phyloP scores from a whole-genome alignment of 2,888 invertebrate species.

The Pediacus dermestoides region DNA sequence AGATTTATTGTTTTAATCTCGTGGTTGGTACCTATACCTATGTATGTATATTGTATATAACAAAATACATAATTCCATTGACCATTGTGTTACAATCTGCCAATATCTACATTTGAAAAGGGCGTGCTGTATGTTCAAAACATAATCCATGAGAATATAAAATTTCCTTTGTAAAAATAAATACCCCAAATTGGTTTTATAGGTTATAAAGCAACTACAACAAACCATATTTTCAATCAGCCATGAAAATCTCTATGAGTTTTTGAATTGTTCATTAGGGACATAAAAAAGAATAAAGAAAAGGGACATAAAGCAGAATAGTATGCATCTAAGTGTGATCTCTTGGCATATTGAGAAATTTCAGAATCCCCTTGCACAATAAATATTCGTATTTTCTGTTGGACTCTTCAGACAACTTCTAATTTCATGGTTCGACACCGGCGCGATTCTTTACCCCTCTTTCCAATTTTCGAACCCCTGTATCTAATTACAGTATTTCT shows the following conservation, averaged over 20 bases:
- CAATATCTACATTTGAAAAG: no score
- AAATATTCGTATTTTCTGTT: slow-evolving; percentile 42
- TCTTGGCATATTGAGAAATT: slow-evolving; percentile 28
- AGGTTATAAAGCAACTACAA: slow-evolving; percentile 1
- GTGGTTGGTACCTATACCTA: no score
- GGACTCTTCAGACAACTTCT: slow-evolving; percentile 41
- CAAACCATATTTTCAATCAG: slow-evolving; percentile 5
- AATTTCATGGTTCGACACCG: slow-evolving; percentile 48
- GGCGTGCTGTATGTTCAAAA: no score
- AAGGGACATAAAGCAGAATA: slow-evolving; percentile 3
- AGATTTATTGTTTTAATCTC: no score
- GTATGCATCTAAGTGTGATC: neutral
- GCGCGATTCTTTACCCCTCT: slow-evolving; percentile 39
- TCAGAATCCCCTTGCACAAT: slow-evolving; percentile 27
- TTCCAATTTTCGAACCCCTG: slow-evolving; percentile 43
- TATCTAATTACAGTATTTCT: slow-evolving; percentile 48
- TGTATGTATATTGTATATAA: no score
- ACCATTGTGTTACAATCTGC: no score
- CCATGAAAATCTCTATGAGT: neutral
- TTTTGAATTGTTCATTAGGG: slow-evolving; percentile 2
- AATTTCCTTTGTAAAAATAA: no score
- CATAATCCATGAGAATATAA: no score
- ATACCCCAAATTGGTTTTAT: slow-evolving; percentile 5
- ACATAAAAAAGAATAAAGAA: neutral
- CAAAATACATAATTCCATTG: no score